phyloP scores from a whole-genome alignment of 1,140 invertebrate genomes.

The Heliconius nattereri region DNA sequence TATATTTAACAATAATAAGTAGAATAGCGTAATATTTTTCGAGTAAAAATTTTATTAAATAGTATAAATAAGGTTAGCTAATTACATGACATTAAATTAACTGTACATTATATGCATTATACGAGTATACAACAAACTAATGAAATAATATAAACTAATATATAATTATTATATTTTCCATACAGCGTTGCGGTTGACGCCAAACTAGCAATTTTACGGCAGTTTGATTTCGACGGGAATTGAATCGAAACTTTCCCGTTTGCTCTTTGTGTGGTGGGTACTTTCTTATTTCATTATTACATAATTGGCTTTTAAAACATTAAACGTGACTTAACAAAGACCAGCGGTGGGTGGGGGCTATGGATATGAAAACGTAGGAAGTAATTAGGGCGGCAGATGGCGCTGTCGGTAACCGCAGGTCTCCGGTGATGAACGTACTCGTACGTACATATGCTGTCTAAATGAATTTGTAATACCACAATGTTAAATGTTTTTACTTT shows the following conservation, averaged over 20 bases:
- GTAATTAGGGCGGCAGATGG: slow-evolving; percentile 74
- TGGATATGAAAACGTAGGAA: slow-evolving; percentile 66
- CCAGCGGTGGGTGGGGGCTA: slow-evolving; percentile 34
- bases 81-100: background rate
- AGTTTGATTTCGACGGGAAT: slow-evolving; percentile 56
- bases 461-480: slow-evolving; percentile 19
- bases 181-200: slow-evolving; percentile 51
- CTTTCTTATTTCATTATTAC: slow-evolving; percentile 72
- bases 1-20: no score
- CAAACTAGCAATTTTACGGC: slow-evolving; percentile 67
- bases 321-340: slow-evolving; percentile 67
- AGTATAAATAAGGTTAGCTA: background rate
- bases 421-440: slow-evolving; percentile 45
- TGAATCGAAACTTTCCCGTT: slow-evolving; percentile 63
- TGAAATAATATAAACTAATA: slow-evolving; percentile 16
- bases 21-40: no score
- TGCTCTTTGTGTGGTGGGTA: slow-evolving; percentile 58
- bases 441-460: slow-evolving; percentile 32
- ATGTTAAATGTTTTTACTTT: slow-evolving; percentile 20
- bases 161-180: slow-evolving; percentile 27
- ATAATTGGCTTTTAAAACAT: slow-evolving; percentile 72
- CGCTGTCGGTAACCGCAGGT: slow-evolving; percentile 61
- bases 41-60: background rate
- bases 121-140: background rate
- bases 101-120: background rate